These are phyloP conservation scores for Xyliphius kryptos DNA, from an alignment of 2,113 vertebrate species.

Conservation along the genomic window DNA sequence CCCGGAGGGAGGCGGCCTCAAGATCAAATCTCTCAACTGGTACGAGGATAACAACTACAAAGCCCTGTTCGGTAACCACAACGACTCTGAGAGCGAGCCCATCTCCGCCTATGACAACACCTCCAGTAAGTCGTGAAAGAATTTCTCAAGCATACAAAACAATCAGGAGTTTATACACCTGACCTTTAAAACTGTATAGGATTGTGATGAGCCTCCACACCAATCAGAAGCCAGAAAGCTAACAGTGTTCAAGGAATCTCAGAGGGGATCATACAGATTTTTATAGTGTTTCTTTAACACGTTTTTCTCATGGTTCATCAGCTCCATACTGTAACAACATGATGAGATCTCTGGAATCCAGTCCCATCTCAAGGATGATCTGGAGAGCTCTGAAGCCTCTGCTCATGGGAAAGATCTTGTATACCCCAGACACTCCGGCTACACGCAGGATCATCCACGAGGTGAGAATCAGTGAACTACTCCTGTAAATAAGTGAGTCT, in stretches of 20 bases:
- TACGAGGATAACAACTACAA: slow-evolving; percentile 98
- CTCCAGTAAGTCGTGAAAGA: slow-evolving; percentile 56
- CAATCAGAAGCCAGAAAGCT: no score
- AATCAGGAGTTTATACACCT: no score
- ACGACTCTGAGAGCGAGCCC: slow-evolving; percentile 74
- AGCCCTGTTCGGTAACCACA: slow-evolving; percentile 80
- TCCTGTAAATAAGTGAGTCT: neutral
- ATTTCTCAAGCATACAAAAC: no score
- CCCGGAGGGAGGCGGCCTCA: slow-evolving; percentile 89
- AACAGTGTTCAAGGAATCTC: no score
- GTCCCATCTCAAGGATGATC: slow-evolving; percentile 90
- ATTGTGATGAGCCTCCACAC: no score
- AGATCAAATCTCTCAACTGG: slow-evolving; percentile 98
- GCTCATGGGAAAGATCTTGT: slow-evolving; percentile 93
- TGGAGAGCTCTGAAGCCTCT: slow-evolving; percentile 94
- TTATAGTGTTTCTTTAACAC: neutral
- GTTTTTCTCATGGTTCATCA: slow-evolving; percentile 46
- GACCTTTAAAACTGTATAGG: no score
- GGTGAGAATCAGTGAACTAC: slow-evolving; percentile 53
- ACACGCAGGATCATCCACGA: slow-evolving; percentile 86
- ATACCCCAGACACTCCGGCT: slow-evolving; percentile 88
- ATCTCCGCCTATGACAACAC: slow-evolving; percentile 70
- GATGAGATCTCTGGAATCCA: slow-evolving; percentile 88
- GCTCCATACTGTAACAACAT: slow-evolving; percentile 93
- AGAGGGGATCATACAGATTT: no score